Evolutionary conservation across 2,797 vertebrate species (phyloP).

Genomic region (Enteromius viviparus): DNA sequence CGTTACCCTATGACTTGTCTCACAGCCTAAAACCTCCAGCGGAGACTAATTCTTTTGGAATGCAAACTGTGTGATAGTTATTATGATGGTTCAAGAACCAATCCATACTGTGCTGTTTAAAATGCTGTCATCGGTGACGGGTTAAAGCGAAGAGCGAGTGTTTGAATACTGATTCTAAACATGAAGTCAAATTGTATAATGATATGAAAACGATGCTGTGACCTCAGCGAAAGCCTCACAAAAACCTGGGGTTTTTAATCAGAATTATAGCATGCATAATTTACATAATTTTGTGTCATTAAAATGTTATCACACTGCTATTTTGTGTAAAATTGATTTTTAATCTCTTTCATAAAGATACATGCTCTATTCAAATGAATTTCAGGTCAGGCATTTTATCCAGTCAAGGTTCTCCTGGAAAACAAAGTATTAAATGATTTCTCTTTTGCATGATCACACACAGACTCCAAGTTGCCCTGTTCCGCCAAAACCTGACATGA

Average conservation of each 20-base stretch:
- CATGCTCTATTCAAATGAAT: neutral
- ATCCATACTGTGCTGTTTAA: slow-evolving; percentile 54
- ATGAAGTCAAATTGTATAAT: neutral
- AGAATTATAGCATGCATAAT: neutral
- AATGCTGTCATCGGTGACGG: slow-evolving; percentile 42
- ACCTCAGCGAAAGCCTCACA: neutral
- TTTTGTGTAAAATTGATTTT: neutral
- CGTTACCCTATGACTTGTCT: slow-evolving; percentile 2
- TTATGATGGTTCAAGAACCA: slow-evolving; percentile 50
- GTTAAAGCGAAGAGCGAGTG: slow-evolving; percentile 9
- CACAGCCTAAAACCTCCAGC: slow-evolving; percentile 4
- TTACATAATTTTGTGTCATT: neutral
- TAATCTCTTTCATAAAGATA: neutral
- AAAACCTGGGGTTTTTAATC: neutral
- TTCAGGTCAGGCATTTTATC: slow-evolving; percentile 6
- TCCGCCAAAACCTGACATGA: neutral
- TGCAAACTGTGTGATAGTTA: slow-evolving; percentile 28
- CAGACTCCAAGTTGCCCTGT: neutral
- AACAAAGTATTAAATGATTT: slow-evolving; percentile 11
- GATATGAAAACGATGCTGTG: neutral
- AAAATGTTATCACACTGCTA: neutral
- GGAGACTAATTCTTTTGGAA: slow-evolving; percentile 23
- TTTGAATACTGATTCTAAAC: slow-evolving; percentile 26
- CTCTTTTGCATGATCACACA: slow-evolving; percentile 13
- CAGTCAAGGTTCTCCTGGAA: neutral